Evolutionary conservation across 2,888 invertebrate genomes (phyloP).

Genomic region (Hyalella azteca): DNA sequence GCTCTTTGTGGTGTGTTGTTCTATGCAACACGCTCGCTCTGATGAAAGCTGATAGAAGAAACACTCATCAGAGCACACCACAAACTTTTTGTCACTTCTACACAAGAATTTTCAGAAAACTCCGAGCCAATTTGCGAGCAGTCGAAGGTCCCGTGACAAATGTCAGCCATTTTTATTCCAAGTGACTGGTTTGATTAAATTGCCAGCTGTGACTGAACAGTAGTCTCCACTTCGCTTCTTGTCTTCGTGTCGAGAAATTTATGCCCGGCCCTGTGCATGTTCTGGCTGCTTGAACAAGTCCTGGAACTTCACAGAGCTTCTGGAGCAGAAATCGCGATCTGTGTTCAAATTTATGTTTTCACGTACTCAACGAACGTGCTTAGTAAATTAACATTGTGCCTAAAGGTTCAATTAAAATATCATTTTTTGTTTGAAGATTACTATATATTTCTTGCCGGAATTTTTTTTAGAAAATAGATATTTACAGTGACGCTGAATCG

Average conservation of each 20-base stretch:
- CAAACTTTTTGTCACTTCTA: not conserved
- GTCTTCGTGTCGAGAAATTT: not conserved
- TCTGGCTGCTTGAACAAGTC: not conserved
- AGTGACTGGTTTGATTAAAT: slow-evolving; percentile 27
- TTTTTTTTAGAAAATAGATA: no score
- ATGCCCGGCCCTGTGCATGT: not conserved
- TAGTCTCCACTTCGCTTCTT: not conserved
- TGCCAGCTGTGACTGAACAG: not conserved
- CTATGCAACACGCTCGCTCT: no score
- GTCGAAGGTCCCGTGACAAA: slow-evolving; percentile 28
- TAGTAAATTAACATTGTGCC: no score
- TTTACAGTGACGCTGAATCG: no score
- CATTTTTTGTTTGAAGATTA: no score
- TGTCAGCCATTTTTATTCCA: slow-evolving; percentile 20
- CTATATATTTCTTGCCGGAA: no score
- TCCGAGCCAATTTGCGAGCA: slow-evolving; percentile 20
- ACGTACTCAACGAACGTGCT: no score
- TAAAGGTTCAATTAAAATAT: no score
- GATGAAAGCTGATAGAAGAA: no score
- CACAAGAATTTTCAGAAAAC: not conserved
- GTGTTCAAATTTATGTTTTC: no score
- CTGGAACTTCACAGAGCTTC: not conserved
- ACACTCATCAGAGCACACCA: not conserved
- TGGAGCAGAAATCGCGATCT: no score
- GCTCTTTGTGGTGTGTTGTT: no score